These are phyloP conservation scores for Cephus nigrinus DNA, from an alignment of 2,888 invertebrate species.

Conservation along the genomic window DNA sequence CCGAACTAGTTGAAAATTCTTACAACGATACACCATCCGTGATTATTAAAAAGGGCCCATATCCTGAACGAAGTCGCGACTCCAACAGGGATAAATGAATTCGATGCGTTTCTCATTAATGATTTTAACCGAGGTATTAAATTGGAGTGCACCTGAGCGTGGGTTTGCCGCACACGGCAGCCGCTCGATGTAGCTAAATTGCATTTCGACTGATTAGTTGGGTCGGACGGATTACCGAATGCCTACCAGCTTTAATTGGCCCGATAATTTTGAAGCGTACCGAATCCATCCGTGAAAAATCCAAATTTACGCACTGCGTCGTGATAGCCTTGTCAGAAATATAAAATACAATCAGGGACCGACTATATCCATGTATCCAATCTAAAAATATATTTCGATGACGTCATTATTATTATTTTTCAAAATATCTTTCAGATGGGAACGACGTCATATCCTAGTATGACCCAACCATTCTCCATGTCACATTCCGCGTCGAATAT, in stretches of 20 bases:
- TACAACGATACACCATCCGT: neutral
- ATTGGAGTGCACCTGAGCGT: constrained; percentile 56
- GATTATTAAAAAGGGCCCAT: neutral
- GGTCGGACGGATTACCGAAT: constrained; percentile 60
- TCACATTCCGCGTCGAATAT: constrained; percentile 89
- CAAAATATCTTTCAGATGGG: constrained; percentile 81
- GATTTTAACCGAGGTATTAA: constrained; percentile 58
- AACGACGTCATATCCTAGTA: constrained; percentile 89
- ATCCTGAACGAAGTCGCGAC: neutral
- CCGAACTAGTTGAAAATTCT: neutral
- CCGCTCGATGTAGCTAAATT: constrained; percentile 61
- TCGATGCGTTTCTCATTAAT: constrained; percentile 58
- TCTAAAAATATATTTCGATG: neutral
- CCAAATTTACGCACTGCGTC: neutral
- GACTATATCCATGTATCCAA: neutral
- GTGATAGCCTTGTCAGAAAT: neutral
- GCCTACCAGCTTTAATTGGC: constrained; percentile 58
- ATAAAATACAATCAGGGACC: neutral
- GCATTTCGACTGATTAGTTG: constrained; percentile 62
- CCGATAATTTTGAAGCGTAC: constrained; percentile 47
- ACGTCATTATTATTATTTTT: neutral
- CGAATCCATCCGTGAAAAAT: neutral
- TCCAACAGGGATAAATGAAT: constrained; percentile 40
- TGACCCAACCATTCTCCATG: constrained; percentile 97
- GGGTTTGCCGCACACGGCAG: constrained; percentile 49